phyloP scores from a whole-genome alignment of 37 sponge, comb jelly and placozoan species.

The Chondrilla cf. caribensis region DNA sequence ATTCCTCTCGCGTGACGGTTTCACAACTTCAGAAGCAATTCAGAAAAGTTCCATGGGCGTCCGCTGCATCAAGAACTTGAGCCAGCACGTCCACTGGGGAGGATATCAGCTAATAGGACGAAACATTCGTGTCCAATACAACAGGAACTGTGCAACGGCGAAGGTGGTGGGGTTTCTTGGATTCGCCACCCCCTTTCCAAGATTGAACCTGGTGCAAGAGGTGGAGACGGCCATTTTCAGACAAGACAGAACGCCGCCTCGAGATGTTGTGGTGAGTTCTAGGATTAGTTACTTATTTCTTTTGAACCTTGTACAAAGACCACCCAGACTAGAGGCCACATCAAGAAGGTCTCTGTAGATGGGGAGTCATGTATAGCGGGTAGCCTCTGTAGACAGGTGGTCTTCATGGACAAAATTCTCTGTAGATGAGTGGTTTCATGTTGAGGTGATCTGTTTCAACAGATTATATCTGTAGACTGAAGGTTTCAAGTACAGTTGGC shows the following conservation, averaged over 20 bases:
- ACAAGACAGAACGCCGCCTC: background rate
- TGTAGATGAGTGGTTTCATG: too few relatives aligned
- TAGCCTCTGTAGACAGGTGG: too few relatives aligned
- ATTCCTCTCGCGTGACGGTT: conserved; percentile 55
- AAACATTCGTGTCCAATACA: conserved; percentile 25
- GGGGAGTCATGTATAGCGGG: too few relatives aligned
- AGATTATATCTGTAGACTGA: too few relatives aligned
- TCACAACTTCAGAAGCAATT: conserved; percentile 39
- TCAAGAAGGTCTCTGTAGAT: too few relatives aligned
- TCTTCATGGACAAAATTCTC: too few relatives aligned
- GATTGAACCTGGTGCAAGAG: conserved; percentile 38
- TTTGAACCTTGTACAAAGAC: too few relatives aligned
- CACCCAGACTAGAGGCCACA: too few relatives aligned
- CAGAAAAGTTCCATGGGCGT: conserved; percentile 73
- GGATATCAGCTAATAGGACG: conserved; percentile 80
- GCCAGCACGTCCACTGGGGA: conserved; percentile 70
- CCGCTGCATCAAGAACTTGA: conserved; percentile 61
- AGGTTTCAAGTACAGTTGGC: too few relatives aligned
- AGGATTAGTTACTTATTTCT: too few relatives aligned
- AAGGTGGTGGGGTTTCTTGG: conserved; percentile 9
- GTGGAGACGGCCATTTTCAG: conserved; percentile 40
- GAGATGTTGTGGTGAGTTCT: conserved; percentile 15
- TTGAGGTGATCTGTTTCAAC: too few relatives aligned
- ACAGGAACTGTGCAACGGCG: background rate
- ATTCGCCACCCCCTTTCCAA: conserved; percentile 27